Percentiles rank a stretch among this genome's conserved stretches.
These are phyloP conservation scores for Eleginops maclovinus DNA, from an alignment of 2,113 vertebrate species.

Conservation along the genomic window DNA sequence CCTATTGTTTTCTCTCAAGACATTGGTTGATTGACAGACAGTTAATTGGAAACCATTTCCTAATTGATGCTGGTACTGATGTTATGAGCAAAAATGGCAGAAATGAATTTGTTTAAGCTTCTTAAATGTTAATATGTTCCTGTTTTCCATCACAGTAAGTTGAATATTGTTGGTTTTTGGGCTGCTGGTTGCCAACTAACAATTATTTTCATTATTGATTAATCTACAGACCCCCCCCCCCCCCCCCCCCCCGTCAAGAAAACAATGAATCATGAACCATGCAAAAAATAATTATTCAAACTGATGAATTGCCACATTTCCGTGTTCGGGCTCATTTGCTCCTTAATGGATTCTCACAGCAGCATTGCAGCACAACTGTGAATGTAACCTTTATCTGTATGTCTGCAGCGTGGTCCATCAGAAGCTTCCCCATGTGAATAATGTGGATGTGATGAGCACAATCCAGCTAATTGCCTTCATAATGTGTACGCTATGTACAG, in stretches of 20 bases:
- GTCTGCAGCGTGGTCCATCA: neutral
- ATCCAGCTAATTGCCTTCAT: neutral
- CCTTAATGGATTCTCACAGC: neutral
- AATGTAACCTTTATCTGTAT: constrained; percentile 1
- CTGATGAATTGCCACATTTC: neutral
- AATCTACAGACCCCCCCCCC: neutral
- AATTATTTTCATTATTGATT: neutral
- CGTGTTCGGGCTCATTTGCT: neutral
- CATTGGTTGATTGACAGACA: neutral
- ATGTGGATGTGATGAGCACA: neutral
- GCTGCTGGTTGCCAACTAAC: neutral
- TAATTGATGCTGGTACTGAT: neutral
- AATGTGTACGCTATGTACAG: neutral
- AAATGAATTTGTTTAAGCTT: neutral
- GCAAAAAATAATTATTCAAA: neutral
- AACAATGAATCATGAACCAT: neutral
- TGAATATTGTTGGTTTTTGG: neutral
- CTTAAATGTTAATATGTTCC: neutral
- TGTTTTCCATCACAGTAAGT: neutral
- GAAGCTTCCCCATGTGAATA: neutral
- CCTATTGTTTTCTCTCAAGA: neutral
- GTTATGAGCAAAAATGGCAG: neutral
- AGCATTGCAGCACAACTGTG: neutral
- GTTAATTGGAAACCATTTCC: neutral
- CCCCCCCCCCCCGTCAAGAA: neutral